Evolutionary conservation across 2,888 invertebrate species (phyloP), one percentile per base, ranked within the genome.

Genomic region (Euclidia mi): DNA sequence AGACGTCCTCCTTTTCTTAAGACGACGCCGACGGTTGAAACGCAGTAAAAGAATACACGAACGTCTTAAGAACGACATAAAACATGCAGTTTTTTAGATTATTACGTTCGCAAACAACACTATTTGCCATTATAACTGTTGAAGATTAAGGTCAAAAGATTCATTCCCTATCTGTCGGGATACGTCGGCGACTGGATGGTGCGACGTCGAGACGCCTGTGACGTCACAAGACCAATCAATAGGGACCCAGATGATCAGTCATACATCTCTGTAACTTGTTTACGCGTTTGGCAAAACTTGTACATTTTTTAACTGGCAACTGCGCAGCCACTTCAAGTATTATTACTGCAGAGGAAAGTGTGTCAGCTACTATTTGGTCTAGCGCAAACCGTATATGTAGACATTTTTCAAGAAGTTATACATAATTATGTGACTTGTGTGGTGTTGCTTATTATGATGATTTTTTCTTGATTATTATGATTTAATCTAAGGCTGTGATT

Each of bases 131-230:
- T 69, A 65, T 53, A 66, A 63, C 56, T 62, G 64, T 65, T 47
- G 31, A 38, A 43, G 42, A 89, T 85, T 68, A n/a, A n/a, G n/a
- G n/a, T n/a, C 86, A 76, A 66, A 68, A 75, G 84, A 80, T 82
- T 81, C 85, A 85, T 88, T 87, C 88, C 85, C 79, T 67, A 60
- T 67, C 56, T 71, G 65, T 60, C 62, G 62, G 83, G 83, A 83
- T 87, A 87, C 83, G 85, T 84, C 77, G 90, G 90, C 91, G 93
- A 75, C 93, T 71, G 38, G 40, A 11, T 55, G 92, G 69, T 92
- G 92, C 89, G 93, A 56, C 93, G 4, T 3, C 2, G 3, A 43
- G 92, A 81, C 91, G 92, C 91, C 88, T 60, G 75, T 88, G 85
- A 90, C 90, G 87, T 89, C 89, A 89, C 75, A 40, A 41, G 49